Base-by-base conservation (phyloP, 2,797 vertebrate species). In the Gallinago nigripennis region DNA sequence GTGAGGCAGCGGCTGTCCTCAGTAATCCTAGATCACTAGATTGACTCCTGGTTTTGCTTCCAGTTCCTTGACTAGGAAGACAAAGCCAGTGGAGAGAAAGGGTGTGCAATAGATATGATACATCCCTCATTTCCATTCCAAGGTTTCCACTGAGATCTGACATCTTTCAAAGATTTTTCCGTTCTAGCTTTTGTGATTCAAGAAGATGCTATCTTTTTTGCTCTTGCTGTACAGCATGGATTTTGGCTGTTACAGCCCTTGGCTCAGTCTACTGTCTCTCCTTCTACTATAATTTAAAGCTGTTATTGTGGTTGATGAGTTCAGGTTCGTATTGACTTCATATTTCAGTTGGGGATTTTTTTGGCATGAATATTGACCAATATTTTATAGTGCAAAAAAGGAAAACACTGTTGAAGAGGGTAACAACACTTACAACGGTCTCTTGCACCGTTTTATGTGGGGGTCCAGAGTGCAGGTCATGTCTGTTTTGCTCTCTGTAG, bases 171-270 rank as follows among this genome's bases (percentile, higher is more conserved):
- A 93, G 19, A 8, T 30, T 51, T 79, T 76, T 61, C 37, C 35
- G 2, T 28, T 64, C 13, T 17, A 10, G 7, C 16, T 72, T 91
- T 53, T 86, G 31, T 0, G 0, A 23, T 13, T 39, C 45, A 19
- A 64, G 15, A 31, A 33, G 24, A 5, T 57, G 15, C 8, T 76
- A 2, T 11, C 45, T 54, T 66, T 65, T 33, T 78, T 63, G 20
- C 19, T 77, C 6, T 61, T 73, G 41, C 35, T 71, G 53, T 27
- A 16, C 33, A 68, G 24, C 35, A 33, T 6, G 45, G 50, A 48
- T 81, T 78, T 71, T 1, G 10, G 37, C 65, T 85, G 9, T 65
- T 58, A 48, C 7, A 10, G 63, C 41, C 11, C 31, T 54, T 76
- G n/a, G 24, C 43, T 93, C 58, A 72, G n/a, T 56, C 53, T 65